Evolutionary conservation across 2,888 invertebrate species (phyloP).

Genomic region (Calameuta idolon): DNA sequence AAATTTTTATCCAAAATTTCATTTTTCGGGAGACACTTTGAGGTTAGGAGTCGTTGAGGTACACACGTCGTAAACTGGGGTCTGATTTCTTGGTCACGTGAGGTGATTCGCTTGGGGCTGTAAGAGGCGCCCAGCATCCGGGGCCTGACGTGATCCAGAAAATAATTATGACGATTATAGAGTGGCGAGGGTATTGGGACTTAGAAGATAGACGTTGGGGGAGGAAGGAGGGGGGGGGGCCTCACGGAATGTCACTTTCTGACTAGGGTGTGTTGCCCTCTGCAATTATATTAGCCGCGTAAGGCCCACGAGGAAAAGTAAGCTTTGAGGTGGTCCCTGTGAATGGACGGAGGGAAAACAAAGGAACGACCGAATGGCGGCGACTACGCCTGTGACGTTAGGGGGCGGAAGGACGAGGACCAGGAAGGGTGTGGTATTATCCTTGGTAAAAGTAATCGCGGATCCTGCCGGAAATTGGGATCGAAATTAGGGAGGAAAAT

Average conservation of each 20-base stretch:
- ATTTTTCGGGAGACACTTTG: background rate
- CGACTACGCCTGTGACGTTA: slow-evolving; percentile 39
- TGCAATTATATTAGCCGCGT: slow-evolving; percentile 26
- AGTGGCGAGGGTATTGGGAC: background rate
- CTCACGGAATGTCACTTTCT: slow-evolving; percentile 27
- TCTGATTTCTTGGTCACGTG: background rate
- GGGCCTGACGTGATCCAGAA: slow-evolving; percentile 1
- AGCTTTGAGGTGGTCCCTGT: slow-evolving; percentile 37
- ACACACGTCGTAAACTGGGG: background rate
- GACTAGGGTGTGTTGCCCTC: slow-evolving; percentile 23
- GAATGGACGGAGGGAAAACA: slow-evolving; percentile 11
- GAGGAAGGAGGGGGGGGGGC: background rate
- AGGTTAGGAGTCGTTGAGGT: background rate
- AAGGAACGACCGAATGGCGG: slow-evolving; percentile 15
- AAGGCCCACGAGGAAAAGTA: slow-evolving; percentile 33
- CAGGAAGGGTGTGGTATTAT: slow-evolving; percentile 55
- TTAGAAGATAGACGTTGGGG: background rate
- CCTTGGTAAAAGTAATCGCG: slow-evolving; percentile 17
- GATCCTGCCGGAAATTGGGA: slow-evolving; percentile 4
- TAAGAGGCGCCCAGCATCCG: background rate
- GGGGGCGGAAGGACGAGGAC: slow-evolving; percentile 57
- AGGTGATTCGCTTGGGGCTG: background rate
- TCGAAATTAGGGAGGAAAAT: background rate
- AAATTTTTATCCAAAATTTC: background rate
- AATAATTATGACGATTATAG: slow-evolving; percentile 11